phyloP scores from a whole-genome alignment of 2,888 invertebrate species.

The Hartigia nigra region DNA sequence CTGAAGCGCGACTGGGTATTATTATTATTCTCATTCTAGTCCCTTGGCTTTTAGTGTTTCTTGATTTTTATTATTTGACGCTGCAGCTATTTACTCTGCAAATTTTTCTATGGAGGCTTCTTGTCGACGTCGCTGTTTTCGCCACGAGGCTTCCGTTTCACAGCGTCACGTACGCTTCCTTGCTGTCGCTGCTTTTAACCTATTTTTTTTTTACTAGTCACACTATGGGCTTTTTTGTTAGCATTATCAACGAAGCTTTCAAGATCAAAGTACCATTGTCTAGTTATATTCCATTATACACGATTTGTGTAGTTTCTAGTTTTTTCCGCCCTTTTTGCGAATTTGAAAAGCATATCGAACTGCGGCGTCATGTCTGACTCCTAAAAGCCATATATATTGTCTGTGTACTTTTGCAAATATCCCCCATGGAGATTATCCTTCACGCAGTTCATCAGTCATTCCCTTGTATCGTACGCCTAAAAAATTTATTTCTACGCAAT shows the following conservation, averaged over 20 bases:
- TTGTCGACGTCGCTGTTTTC: background rate
- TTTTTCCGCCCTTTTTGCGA: background rate
- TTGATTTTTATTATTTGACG: background rate
- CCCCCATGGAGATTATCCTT: background rate
- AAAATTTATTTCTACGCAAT: background rate
- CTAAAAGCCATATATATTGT: background rate
- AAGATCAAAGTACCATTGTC: background rate
- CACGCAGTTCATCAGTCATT: background rate
- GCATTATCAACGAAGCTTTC: background rate
- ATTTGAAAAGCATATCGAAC: background rate
- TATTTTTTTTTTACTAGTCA: background rate
- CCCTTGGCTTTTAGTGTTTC: background rate
- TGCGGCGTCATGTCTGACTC: background rate
- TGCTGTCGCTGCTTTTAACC: background rate
- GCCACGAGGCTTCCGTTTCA: background rate
- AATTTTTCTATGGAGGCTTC: background rate
- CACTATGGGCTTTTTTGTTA: background rate
- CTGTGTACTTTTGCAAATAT: background rate
- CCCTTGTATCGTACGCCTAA: background rate
- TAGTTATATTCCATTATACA: background rate
- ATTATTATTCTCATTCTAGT: background rate
- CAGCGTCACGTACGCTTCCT: background rate
- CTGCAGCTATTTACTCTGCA: background rate
- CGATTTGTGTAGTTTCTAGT: background rate
- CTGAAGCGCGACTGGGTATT: background rate